Conservation (phyloP, 1,140 invertebrate species). For the Atta colombica region DNA sequence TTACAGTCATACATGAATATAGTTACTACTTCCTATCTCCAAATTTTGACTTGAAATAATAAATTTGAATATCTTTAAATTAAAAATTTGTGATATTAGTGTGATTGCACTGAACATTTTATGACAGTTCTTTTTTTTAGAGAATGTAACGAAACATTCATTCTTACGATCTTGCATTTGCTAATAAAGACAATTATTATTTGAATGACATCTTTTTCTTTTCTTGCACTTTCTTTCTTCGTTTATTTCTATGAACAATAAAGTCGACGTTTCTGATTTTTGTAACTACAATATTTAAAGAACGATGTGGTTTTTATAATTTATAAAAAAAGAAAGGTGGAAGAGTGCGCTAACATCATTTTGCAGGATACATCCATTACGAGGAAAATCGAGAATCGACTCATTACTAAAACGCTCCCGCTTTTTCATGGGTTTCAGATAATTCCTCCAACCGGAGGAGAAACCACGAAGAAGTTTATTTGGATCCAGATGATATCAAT, state of each 20-base stretch:
- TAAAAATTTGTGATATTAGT: not conserved
- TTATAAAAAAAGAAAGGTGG: not conserved
- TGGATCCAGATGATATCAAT: not conserved
- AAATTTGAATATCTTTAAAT: not conserved
- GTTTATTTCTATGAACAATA: not conserved
- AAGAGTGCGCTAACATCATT: not conserved
- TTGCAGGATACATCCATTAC: slow-evolving; percentile 8
- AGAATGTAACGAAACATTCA: slow-evolving; percentile 21
- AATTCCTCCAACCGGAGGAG: not conserved
- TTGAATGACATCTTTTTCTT: slow-evolving; percentile 55
- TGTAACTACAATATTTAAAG: not conserved
- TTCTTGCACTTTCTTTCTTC: slow-evolving; percentile 34
- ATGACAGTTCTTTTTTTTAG: slow-evolving; percentile 7
- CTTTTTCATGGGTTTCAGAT: slow-evolving; percentile 61
- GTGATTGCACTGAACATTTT: slow-evolving; percentile 9
- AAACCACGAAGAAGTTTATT: not conserved
- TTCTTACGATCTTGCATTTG: not conserved
- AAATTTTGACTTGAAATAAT: not conserved
- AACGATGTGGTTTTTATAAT: not conserved
- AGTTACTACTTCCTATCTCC: not conserved
- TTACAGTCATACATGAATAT: not conserved
- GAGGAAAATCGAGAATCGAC: not conserved
- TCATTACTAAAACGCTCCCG: slow-evolving; percentile 23
- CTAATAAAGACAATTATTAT: slow-evolving; percentile 48
- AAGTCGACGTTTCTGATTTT: not conserved